Evolutionary conservation across 92 coral and sea anemone species (phyloP).

Genomic region (Actinostola sp.): DNA sequence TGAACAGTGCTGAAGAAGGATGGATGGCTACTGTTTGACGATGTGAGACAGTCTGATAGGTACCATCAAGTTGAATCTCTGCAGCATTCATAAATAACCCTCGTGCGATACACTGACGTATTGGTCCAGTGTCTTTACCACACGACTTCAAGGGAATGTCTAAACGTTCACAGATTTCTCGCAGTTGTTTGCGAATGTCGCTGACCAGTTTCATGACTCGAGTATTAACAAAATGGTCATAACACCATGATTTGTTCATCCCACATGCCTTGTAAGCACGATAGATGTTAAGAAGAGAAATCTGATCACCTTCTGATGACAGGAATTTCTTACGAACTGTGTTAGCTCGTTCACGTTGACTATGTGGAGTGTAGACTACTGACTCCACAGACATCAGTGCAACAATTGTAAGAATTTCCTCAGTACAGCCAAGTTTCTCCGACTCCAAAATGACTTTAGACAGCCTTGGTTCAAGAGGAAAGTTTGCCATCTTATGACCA

Average conservation of each 20-base stretch:
- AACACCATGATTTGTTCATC: conserved; percentile 89
- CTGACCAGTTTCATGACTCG: conserved; percentile 84
- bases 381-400: conserved; percentile 93
- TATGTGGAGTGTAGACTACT: conserved; percentile 92
- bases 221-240: conserved; percentile 85
- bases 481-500: conserved; percentile 83
- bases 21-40: conserved; percentile 80
- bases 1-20: conserved; percentile 87
- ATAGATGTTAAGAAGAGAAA: conserved; percentile 89
- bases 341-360: conserved; percentile 84
- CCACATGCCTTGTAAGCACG: conserved; percentile 87
- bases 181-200: conserved; percentile 87
- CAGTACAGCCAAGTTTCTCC: conserved; percentile 78
- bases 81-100: conserved; percentile 97
- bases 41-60: conserved; percentile 82
- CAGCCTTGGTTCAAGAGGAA: conserved; percentile 94
- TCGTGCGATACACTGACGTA: conserved; percentile 79
- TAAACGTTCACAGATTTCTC: conserved; percentile 76
- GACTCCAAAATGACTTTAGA: conserved; percentile 83
- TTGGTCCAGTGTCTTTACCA: conserved; percentile 77
- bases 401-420: conserved; percentile 87
- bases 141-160: conserved; percentile 79
- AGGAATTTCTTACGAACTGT: conserved; percentile 86
- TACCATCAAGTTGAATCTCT: conserved; percentile 91
- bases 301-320: conserved; percentile 96